These are phyloP conservation scores for Antheraea yamamai DNA, from an alignment of 2,888 invertebrate species.

Conservation along the genomic window DNA sequence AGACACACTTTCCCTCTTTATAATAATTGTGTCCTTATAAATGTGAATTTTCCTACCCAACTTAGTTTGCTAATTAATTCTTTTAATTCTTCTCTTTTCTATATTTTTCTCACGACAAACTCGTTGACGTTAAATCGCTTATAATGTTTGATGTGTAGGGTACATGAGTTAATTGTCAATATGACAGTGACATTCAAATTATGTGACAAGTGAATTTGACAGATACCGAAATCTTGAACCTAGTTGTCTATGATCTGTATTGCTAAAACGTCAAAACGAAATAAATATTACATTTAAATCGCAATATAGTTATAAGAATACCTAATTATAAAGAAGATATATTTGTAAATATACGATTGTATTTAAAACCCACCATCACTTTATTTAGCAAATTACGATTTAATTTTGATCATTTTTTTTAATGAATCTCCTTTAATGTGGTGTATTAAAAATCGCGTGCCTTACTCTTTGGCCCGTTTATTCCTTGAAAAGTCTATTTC, in stretches of 20 bases:
- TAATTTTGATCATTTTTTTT: neutral
- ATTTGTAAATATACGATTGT: conserved; percentile 57
- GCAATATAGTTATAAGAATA: conserved; percentile 20
- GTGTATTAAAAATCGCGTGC: neutral
- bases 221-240: too few relatives aligned
- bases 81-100: too few relatives aligned
- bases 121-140: too few relatives aligned
- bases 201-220: too few relatives aligned
- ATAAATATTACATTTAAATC: conserved; percentile 15
- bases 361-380: conserved; percentile 58
- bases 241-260: conserved; percentile 23
- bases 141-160: too few relatives aligned
- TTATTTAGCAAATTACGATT: conserved; percentile 31
- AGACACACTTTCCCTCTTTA: too few relatives aligned
- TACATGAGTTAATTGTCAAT: too few relatives aligned
- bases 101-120: too few relatives aligned
- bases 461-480: neutral
- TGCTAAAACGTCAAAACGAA: conserved; percentile 22
- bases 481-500: neutral
- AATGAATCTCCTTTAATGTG: neutral
- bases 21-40: too few relatives aligned
- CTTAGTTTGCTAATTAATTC: too few relatives aligned
- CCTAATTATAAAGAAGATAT: conserved; percentile 23
- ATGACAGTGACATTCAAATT: too few relatives aligned
- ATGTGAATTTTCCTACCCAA: too few relatives aligned